Evolutionary conservation across 2,797 vertebrate genomes (phyloP).

Genomic region (Molossus molossus): DNA sequence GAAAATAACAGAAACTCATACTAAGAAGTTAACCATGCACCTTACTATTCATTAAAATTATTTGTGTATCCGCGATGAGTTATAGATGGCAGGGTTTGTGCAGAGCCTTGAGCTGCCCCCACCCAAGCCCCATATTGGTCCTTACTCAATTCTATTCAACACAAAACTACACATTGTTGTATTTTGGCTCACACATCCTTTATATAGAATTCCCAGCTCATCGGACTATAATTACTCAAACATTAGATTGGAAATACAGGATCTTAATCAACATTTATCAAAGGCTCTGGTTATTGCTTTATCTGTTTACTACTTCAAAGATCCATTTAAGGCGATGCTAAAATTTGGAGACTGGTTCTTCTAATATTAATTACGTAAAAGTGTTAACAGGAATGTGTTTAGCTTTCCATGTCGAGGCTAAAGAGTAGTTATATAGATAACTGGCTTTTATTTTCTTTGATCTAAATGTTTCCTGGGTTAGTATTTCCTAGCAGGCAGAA

Average conservation of each 20-base stretch:
- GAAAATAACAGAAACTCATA: constrained; percentile 50
- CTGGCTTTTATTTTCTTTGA: constrained; percentile 1
- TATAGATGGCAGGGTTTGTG: not conserved
- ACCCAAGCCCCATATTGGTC: not conserved
- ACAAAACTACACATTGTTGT: not conserved
- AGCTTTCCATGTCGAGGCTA: not conserved
- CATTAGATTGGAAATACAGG: not conserved
- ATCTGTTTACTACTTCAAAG: constrained; percentile 9
- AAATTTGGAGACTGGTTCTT: constrained; percentile 30
- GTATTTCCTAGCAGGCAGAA: not conserved
- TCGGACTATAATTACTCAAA: not conserved
- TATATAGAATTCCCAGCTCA: constrained; percentile 35
- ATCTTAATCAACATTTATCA: not conserved
- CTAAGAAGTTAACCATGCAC: not conserved
- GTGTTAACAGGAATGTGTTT: not conserved
- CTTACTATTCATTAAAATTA: not conserved
- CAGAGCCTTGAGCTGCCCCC: not conserved
- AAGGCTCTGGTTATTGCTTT: not conserved
- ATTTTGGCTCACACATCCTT: not conserved
- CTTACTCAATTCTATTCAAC: not conserved
- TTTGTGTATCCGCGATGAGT: not conserved
- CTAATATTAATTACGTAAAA: constrained; percentile 9
- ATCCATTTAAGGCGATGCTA: not conserved
- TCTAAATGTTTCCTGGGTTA: not conserved
- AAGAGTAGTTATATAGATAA: not conserved